Conservation (phyloP, 2,113 vertebrate genomes). For the Chlorodrepanis virens region DNA sequence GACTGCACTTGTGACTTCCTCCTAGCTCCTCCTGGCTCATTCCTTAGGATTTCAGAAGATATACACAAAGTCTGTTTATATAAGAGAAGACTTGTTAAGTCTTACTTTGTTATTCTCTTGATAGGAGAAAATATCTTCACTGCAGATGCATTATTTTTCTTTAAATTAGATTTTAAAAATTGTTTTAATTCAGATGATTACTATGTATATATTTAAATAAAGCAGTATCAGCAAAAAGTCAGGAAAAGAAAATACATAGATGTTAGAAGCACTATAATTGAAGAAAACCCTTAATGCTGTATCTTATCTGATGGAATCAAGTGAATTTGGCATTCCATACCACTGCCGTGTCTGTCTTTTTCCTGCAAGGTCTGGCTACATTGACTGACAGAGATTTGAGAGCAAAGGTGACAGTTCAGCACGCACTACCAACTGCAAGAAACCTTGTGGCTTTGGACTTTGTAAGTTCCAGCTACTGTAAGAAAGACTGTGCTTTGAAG, state of each 20-base stretch:
- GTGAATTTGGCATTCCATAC: neutral
- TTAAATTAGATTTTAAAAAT: neutral
- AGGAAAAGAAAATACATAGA: neutral
- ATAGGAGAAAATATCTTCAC: neutral
- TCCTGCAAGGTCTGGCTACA: neutral
- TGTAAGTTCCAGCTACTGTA: neutral
- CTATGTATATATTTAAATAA: neutral
- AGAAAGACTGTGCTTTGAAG: neutral
- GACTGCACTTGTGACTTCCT: neutral
- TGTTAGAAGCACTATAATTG: neutral
- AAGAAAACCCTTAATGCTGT: neutral
- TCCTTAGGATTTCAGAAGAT: neutral
- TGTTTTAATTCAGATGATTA: neutral
- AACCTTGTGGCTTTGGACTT: neutral
- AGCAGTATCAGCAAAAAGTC: neutral
- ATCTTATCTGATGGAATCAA: neutral
- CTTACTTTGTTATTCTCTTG: neutral
- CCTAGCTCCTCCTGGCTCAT: neutral
- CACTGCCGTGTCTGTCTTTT: neutral
- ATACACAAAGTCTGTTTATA: neutral
- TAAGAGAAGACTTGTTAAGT: neutral
- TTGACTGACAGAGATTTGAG: too few relatives aligned
- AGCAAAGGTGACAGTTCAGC: neutral
- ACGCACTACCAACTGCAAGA: neutral
- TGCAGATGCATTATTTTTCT: neutral